These are phyloP conservation scores for Dromococcyx pavoninus DNA, from an alignment of 2,797 vertebrate genomes.

Conservation along the genomic window DNA sequence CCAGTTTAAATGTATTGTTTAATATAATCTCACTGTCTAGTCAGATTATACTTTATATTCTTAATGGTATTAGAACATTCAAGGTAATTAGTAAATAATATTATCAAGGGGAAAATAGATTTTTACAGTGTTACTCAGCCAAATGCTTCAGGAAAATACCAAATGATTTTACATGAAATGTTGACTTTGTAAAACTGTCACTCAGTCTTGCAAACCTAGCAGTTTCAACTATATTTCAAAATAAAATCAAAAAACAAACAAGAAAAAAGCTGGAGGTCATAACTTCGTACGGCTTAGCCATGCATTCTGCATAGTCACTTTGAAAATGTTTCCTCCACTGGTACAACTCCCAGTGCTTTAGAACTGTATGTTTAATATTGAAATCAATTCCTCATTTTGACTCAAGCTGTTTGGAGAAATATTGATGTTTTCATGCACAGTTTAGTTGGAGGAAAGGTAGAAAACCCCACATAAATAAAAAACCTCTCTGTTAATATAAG, in stretches of 20 bases:
- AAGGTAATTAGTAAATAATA: not conserved
- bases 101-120: not conserved
- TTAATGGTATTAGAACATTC: not conserved
- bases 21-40: not conserved
- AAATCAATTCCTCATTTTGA: conserved; percentile 24
- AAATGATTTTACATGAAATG: not conserved
- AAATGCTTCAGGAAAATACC: not conserved
- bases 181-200: not conserved
- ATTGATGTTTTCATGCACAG: not conserved
- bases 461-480: not conserved
- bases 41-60: not conserved
- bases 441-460: not conserved
- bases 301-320: not conserved
- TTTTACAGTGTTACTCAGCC: not conserved
- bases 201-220: not conserved
- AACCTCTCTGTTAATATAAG: not conserved
- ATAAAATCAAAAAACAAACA: not conserved
- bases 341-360: not conserved
- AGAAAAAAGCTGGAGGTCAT: not conserved
- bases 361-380: not conserved
- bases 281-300: not conserved
- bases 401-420: not conserved
- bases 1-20: not conserved
- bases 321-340: not conserved
- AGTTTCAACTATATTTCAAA: not conserved